Base-by-base conservation (phyloP, 2,888 invertebrate species). In the Digitonthophagus gazella region DNA sequence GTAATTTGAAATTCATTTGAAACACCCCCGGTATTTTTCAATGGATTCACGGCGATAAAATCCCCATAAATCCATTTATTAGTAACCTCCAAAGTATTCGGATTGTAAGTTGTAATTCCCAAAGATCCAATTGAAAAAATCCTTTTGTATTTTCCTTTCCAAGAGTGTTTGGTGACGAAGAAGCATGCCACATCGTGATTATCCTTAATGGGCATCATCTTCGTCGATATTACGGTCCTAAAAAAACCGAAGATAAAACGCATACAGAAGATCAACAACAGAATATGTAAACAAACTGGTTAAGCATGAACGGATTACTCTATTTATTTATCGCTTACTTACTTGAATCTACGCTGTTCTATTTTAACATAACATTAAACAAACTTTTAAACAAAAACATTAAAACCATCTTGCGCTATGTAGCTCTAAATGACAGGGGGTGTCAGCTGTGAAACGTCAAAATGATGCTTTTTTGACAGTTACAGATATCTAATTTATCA, bases 141-240 rank as follows among this genome's bases (percentile, higher is more conserved):
- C 76, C 99, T 88, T 83, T 97, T 97, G 85, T 99, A 99, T 92
- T 95, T 98, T 82, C 98, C 99, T 84, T 97, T 98, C 98, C 98
- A 99, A 19, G 94, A 96, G 83, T 97, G 97, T 85, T 99, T 99
- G 44, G 95, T 97, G 80, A 98, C 97, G 80, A 96, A 90, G 85
- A 96, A 99, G 81, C 98, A 97, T 75, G 96, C 94, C 81, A 97
- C 89, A 90, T 99, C 98, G 80, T 93, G 90, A 86, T 97, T 98
- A 84, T 97, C 96, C 85, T 93, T 92, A 81, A 94, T 85, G 75
- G 91, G 91, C 87, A 89, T 90, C 91, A 91, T 91, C 83, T 87
- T 90, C 20, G 19, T 69, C 19, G 18, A 19, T 18, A 19, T 6
- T 61, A 19, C 5, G n/a, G 16, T 18, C 2, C 61, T 61, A 20